A percentile compares a stretch with the other conserved stretches of the same genome.
Evolutionary conservation across 2,113 vertebrate species (phyloP).

Genomic region (Mesocricetus auratus): DNA sequence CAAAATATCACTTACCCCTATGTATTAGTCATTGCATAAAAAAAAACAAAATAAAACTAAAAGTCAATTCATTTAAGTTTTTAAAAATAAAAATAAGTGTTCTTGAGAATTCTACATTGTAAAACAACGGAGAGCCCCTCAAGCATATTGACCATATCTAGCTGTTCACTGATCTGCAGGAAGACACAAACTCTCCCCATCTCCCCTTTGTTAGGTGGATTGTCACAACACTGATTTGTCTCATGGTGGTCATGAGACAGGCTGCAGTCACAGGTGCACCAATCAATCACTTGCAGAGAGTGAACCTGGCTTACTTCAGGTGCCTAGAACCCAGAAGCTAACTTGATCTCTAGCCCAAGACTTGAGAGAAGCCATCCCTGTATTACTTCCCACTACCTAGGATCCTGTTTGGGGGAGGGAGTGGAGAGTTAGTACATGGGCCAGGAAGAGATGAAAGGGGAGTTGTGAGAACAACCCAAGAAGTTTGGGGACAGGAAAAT

Average conservation of each 20-base stretch:
- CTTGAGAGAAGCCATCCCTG: background rate
- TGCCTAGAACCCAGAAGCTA: background rate
- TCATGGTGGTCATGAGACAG: background rate
- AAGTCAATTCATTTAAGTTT: background rate
- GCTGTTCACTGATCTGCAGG: background rate
- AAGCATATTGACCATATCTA: background rate
- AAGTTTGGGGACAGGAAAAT: constrained; percentile 11
- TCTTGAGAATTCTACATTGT: background rate
- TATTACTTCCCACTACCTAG: background rate
- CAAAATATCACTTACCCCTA: background rate
- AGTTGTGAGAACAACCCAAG: constrained; percentile 3
- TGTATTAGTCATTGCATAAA: background rate
- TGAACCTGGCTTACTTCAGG: background rate
- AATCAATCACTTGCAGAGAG: background rate
- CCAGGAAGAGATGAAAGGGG: constrained; percentile 4
- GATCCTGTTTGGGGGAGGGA: background rate
- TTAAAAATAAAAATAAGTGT: background rate
- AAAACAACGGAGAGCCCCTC: background rate
- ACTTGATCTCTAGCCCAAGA: background rate
- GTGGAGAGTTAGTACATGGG: background rate
- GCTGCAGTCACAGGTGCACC: background rate
- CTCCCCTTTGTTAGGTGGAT: background rate
- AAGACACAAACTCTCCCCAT: background rate
- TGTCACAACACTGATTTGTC: background rate
- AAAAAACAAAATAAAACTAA: background rate